Evolutionary conservation across 2,888 invertebrate species (phyloP), one percentile per base, ranked within the genome.

Genomic region (Catocala nupta): DNA sequence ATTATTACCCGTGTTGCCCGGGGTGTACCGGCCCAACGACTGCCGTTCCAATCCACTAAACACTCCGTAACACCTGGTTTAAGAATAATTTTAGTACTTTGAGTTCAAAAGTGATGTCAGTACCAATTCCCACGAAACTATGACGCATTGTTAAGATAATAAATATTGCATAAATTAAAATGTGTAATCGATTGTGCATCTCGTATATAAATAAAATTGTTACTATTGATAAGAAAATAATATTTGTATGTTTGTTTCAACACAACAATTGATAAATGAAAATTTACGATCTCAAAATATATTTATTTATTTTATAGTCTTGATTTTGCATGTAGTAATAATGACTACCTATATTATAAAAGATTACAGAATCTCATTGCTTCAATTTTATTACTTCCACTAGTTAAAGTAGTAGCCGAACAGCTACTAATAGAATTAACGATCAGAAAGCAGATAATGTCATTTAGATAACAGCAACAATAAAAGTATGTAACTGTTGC

Each of bases 131-230:
- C 13, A 10, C 16, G 5, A 13, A 48, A 8, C 5, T 39, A 49
- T n/a, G 56, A 56, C 16, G n/a, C 39, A 12, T 48, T n/a, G 39
- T 25, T 42, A 12, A n/a, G 39, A 48, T 48, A 42, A 56, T 48
- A 49, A 42, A 49, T n/a, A 50, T 34, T 34, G 33, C 33, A 50
- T 34, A 50, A 11, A 34, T 50, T 33, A 42, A 48, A 48, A n/a
- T 55, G n/a, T 55, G 51, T 61, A 45, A 61, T 61, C 51, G 45
- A 51, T 61, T 51, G 55, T 44, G 45, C 55, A 55, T 61, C 57
- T 51, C 36, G 33, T 57, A 56, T 42, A 49, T 42, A n/a, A 56
- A 49, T 0, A 25, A 9, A 33, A 49, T 39, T 43, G 42, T 16
- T 25, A 42, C 11, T 53, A 43, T 25, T 25, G 44, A 44, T 33